phyloP scores from a whole-genome alignment of 1,140 invertebrate species.

The Panonychus citri region DNA sequence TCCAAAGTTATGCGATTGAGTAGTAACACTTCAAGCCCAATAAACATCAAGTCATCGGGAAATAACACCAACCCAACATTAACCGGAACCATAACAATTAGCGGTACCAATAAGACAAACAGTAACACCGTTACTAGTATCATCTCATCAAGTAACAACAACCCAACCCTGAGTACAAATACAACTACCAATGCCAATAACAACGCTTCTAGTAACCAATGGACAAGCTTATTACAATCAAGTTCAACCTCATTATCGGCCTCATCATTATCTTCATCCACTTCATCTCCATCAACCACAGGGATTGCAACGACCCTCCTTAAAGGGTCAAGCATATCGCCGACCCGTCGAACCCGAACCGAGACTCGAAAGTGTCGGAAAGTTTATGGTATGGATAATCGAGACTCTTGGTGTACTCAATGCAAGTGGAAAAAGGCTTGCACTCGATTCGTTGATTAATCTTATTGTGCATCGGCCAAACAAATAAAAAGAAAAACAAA shows the following conservation, averaged over 20 bases:
- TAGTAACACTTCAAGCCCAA: neutral
- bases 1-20: neutral
- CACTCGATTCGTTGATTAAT: neutral
- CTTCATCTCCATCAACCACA: too few relatives aligned
- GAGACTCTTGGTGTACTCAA: slow-evolving; percentile 90
- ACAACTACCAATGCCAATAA: too few relatives aligned
- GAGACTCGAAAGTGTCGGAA: slow-evolving; percentile 17
- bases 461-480: neutral
- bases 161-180: too few relatives aligned
- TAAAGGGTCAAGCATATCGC: neutral
- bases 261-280: too few relatives aligned
- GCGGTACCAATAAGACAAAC: neutral
- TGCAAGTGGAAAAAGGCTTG: slow-evolving; percentile 29
- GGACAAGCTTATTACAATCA: neutral
- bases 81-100: too few relatives aligned
- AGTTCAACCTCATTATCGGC: neutral
- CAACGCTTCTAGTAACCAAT: neutral
- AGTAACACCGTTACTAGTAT: neutral
- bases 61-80: too few relatives aligned
- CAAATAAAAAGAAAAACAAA: too few relatives aligned
- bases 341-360: slow-evolving; percentile 8
- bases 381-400: slow-evolving; percentile 90
- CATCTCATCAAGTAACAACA: neutral
- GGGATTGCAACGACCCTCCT: too few relatives aligned
- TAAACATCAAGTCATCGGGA: too few relatives aligned